phyloP scores from a whole-genome alignment of 2,888 invertebrate species.

The Andrena praecox region DNA sequence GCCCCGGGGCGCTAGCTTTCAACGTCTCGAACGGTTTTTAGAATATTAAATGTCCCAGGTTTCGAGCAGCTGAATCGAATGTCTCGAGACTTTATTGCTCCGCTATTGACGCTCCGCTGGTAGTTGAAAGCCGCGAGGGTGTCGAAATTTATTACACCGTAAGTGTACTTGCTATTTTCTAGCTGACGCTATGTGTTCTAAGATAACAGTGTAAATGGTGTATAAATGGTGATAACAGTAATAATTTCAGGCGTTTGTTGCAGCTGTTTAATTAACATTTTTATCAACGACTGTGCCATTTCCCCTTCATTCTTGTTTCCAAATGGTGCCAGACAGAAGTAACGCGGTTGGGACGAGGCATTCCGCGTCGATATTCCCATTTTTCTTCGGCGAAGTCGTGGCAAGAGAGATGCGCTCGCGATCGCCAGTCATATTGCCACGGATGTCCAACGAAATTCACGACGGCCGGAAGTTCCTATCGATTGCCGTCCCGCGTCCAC shows the following conservation, averaged over 20 bases:
- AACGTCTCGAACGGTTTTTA: constrained; percentile 2
- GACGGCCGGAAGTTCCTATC: constrained; percentile 42
- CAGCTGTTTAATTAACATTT: no score
- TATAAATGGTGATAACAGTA: no score
- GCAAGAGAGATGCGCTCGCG: background rate
- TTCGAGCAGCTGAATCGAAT: background rate
- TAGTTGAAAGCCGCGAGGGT: background rate
- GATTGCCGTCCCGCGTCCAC: constrained; percentile 38
- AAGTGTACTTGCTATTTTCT: no score
- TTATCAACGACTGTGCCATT: no score
- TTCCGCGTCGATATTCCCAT: constrained; percentile 18
- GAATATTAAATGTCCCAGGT: constrained; percentile 19
- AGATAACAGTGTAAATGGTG: no score
- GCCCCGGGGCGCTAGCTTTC: background rate
- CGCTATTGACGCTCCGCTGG: background rate
- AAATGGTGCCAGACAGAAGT: background rate
- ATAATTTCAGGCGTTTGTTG: no score
- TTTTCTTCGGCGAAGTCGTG: constrained; percentile 6
- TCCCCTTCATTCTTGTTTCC: background rate
- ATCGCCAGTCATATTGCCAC: constrained; percentile 1
- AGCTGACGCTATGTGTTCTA: no score
- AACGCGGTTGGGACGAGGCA: background rate
- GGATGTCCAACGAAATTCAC: constrained; percentile 16
- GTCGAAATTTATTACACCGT: no score
- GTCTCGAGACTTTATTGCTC: background rate